Conservation (phyloP, 2,888 invertebrate genomes). For the Ophion ventricosus region DNA sequence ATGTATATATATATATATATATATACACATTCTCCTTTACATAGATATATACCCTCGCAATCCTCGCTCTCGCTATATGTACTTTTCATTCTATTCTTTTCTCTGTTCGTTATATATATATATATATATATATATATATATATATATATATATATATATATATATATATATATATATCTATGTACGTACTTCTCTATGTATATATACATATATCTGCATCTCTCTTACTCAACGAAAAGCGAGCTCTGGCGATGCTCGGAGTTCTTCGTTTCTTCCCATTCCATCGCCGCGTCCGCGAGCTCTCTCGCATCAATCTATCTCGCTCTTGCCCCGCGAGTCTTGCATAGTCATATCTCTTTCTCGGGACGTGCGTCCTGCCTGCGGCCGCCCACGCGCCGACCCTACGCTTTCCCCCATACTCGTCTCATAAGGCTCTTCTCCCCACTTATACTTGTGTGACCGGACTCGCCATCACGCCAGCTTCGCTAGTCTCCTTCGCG, state of each 20-base stretch:
- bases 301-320: conserved; percentile 63
- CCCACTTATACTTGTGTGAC: conserved; percentile 61
- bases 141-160: background rate
- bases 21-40: conserved; percentile 25
- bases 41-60: conserved; percentile 29
- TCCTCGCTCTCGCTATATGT: conserved; percentile 50
- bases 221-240: conserved; percentile 49
- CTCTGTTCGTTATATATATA: conserved; percentile 30
- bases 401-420: conserved; percentile 78
- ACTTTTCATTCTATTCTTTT: conserved; percentile 49
- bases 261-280: conserved; percentile 53
- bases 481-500: conserved; percentile 11
- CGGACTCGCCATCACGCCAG: conserved; percentile 66
- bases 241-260: conserved; percentile 58
- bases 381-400: conserved; percentile 83
- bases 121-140: conserved; percentile 6
- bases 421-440: conserved; percentile 69
- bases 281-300: conserved; percentile 43
- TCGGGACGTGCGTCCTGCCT: conserved; percentile 82
- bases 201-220: conserved; percentile 6
- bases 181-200: background rate
- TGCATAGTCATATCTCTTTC: conserved; percentile 71
- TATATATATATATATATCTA: background rate
- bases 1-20: conserved; percentile 26
- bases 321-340: conserved; percentile 60